Evolutionary conservation across 2,888 invertebrate species (phyloP), one percentile per base, ranked within the genome.

Genomic region (Pyrocoelia pectoralis): DNA sequence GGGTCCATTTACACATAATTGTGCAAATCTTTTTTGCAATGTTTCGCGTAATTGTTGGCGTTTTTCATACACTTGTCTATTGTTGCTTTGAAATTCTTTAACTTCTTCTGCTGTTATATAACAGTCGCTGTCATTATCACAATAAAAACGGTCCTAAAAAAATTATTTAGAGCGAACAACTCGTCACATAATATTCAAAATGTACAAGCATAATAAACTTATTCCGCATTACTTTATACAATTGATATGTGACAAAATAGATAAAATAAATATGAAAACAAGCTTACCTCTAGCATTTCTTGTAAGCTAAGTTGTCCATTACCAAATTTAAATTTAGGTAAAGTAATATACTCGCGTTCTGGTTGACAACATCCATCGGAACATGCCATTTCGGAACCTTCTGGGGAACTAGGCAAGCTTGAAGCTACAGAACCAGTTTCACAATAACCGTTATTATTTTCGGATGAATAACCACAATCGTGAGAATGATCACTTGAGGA

Each of bases 21-120:
- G 89, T 69, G 90, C 93, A 78, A 95, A 96, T 79, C 92, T 90
- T 79, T 90, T 89, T 76, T 90, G 89, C 65, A 96, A 83, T 61
- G 88, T 92, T 80, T 93, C 90, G 57, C 95, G 86, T 74, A 95
- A 83, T 81, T 94, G 90, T 76, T 91, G 88, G 71, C 95, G 89
- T 82, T 93, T 89, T 76, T 92, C 89, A 66, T 89, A 88, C 74
- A 93, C 88, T 79, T 91, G 90, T 78, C 88, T 87, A 79, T 86
- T 86, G 77, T 91, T 90, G 70, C 91, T 91, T 83, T 92, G 90
- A 81, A 94, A 95, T 82, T 92, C 92, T 82, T 89, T 85, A 70
- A 96, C 91, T 80, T 95, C 95, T 82, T 95, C 95, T 73, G 90
- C 88, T 70, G 95, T 93, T 84, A 95, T 95, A 85, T 90, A 89